Evolutionary conservation across 1,140 invertebrate genomes (phyloP).

Genomic region (Melanaphis sacchari): DNA sequence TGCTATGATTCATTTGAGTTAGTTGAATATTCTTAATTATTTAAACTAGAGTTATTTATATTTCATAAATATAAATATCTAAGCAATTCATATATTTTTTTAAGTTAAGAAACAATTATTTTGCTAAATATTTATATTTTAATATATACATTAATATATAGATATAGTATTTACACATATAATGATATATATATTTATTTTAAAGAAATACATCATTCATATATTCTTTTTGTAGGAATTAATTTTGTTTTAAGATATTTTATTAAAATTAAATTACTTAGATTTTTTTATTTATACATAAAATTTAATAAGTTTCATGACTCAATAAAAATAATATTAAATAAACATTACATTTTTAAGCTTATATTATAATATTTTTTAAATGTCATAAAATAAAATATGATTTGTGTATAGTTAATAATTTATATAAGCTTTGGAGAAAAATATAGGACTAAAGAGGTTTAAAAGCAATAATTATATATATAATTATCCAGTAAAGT

Average conservation of each 20-base stretch:
- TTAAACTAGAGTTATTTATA: conserved; percentile 1
- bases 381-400: too few species aligned
- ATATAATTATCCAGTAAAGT: too few species aligned
- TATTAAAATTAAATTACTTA: background rate
- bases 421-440: too few species aligned
- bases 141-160: background rate
- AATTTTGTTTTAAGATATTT: background rate
- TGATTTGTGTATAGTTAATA: too few species aligned
- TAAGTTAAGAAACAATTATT: background rate
- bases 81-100: background rate
- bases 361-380: too few species aligned
- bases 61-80: background rate
- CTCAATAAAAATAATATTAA: too few species aligned
- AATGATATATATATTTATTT: background rate
- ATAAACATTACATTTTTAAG: too few species aligned
- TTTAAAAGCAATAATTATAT: too few species aligned
- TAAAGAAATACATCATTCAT: background rate
- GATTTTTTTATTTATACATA: background rate
- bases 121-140: background rate
- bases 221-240: background rate
- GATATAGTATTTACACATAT: background rate
- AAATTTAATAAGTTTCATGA: background rate
- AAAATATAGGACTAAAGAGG: too few species aligned
- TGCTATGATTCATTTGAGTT: background rate
- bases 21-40: background rate